These are phyloP conservation scores for Lutjanus erythropterus DNA, from an alignment of 2,113 vertebrate genomes.

Conservation along the genomic window DNA sequence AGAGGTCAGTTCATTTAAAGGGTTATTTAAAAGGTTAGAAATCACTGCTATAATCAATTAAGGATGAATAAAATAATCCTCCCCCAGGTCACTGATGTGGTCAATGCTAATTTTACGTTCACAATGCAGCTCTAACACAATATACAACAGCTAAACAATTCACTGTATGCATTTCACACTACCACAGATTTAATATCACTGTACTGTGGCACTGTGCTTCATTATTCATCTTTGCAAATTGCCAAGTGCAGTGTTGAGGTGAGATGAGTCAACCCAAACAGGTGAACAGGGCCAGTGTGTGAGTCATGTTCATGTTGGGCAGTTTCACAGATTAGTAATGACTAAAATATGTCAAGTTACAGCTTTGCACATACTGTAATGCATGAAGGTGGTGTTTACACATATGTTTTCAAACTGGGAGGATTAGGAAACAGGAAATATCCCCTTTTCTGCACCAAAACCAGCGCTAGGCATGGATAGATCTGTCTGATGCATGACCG, in stretches of 20 bases:
- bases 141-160: not conserved
- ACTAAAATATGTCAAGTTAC: slow-evolving; percentile 28
- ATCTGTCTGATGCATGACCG: slow-evolving; percentile 30
- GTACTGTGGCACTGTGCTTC: slow-evolving; percentile 45
- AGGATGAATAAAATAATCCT: slow-evolving; percentile 1
- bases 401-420: slow-evolving; percentile 11
- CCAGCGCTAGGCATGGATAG: not conserved
- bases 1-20: not conserved
- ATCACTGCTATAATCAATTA: not conserved
- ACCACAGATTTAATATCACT: slow-evolving; percentile 41
- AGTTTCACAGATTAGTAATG: slow-evolving; percentile 35
- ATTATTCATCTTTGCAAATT: slow-evolving; percentile 64
- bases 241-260: slow-evolving; percentile 57
- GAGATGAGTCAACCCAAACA: slow-evolving; percentile 64
- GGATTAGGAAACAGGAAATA: slow-evolving; percentile 4
- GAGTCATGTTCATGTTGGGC: slow-evolving; percentile 54
- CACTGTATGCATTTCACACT: slow-evolving; percentile 9
- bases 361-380: slow-evolving; percentile 4
- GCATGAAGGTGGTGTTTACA: not conserved
- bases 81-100: not conserved
- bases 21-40: not conserved
- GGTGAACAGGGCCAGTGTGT: slow-evolving; percentile 50
- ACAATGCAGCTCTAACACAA: not conserved
- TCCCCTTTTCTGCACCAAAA: not conserved
- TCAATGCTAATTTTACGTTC: not conserved